Evolutionary conservation across 2,113 vertebrate species (phyloP).

Genomic region (Chrysemys picta): DNA sequence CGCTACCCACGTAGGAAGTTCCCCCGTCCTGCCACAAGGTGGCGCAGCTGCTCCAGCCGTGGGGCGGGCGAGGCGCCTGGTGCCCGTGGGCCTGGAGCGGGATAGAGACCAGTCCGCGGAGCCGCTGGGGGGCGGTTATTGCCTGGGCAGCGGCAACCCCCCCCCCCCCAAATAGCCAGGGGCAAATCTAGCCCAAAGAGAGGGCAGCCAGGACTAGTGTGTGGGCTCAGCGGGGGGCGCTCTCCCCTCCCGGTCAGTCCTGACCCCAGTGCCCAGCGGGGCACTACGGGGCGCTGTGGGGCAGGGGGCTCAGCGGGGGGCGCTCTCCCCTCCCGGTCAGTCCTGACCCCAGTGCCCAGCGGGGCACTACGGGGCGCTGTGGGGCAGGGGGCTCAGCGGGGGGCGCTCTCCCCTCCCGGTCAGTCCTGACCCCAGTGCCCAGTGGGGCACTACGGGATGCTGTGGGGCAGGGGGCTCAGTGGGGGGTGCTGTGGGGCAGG

Average conservation of each 20-base stretch:
- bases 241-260: neutral
- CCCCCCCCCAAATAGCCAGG: rapidly evolving
- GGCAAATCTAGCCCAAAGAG: neutral
- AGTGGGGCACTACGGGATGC: neutral
- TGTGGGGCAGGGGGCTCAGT: neutral
- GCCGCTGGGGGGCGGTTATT: too few species aligned
- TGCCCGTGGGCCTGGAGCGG: rapidly evolving
- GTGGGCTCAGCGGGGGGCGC: neutral
- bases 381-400: neutral
- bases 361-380: neutral
- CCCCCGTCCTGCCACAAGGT: neutral
- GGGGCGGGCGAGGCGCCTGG: neutral
- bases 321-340: neutral
- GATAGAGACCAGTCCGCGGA: neutral
- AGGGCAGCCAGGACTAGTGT: neutral
- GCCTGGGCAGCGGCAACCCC: neutral
- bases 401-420: neutral
- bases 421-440: neutral
- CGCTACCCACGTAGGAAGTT: too few species aligned
- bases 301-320: too few species aligned
- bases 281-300: neutral
- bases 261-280: neutral
- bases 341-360: neutral
- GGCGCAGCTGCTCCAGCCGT: neutral
- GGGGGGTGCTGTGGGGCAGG: neutral